Conservation (phyloP, 2,113 vertebrate species). For the Mola mola region DNA sequence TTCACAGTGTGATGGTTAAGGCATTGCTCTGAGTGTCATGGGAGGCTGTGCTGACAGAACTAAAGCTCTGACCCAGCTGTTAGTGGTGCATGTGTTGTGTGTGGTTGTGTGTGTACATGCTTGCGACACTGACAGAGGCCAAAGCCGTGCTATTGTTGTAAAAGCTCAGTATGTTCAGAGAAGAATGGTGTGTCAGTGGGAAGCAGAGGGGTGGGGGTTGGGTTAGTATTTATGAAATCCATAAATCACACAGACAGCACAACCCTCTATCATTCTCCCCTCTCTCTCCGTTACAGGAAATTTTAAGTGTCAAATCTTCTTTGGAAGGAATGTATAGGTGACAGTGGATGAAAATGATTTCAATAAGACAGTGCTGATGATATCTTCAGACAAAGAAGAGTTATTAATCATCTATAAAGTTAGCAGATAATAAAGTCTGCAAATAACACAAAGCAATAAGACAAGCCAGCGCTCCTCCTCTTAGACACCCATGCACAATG, state of each 20-base stretch:
- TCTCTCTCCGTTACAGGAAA: constrained; percentile 66
- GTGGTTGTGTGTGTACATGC: constrained; percentile 17
- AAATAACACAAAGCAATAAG: constrained; percentile 65
- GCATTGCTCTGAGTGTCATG: constrained; percentile 61
- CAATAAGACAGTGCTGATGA: constrained; percentile 67
- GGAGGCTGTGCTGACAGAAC: constrained; percentile 63
- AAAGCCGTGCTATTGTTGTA: constrained; percentile 64
- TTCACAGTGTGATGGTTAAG: constrained; percentile 59
- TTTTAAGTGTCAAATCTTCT: constrained; percentile 66
- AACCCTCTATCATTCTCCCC: constrained; percentile 60
- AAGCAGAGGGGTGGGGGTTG: constrained; percentile 42
- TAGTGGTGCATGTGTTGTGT: constrained; percentile 12
- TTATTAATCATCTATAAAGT: constrained; percentile 60
- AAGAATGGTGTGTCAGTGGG: constrained; percentile 70
- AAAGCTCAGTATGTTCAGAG: constrained; percentile 57
- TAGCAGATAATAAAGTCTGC: constrained; percentile 71
- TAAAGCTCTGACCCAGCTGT: constrained; percentile 61
- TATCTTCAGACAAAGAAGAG: constrained; percentile 57
- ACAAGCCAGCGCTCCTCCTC: constrained; percentile 30
- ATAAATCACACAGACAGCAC: constrained; percentile 80
- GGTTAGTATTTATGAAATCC: constrained; percentile 80
- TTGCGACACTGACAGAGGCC: constrained; percentile 47
- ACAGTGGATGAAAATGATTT: constrained; percentile 76
- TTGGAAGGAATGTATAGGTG: constrained; percentile 64
- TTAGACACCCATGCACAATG: constrained; percentile 41